Evolutionary conservation across 2,888 invertebrate species (phyloP).

Genomic region (Scrobipalpa atriplicella): DNA sequence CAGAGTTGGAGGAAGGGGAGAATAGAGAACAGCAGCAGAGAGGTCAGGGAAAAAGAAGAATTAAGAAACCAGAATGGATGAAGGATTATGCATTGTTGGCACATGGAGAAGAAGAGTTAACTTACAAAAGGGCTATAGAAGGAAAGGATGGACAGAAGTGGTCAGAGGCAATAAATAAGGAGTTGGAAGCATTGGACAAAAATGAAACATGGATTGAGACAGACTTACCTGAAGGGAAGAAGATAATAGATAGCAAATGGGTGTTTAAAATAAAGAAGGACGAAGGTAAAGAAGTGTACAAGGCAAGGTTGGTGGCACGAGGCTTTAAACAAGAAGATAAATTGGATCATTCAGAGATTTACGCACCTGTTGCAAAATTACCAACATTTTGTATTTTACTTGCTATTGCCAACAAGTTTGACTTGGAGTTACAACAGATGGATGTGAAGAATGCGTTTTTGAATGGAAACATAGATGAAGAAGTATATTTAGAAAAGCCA

Average conservation of each 20-base stretch:
- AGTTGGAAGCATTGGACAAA: conserved; percentile 9
- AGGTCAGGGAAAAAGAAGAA: not conserved
- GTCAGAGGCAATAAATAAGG: conserved; percentile 24
- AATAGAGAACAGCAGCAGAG: too few relatives aligned
- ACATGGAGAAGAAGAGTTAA: not conserved
- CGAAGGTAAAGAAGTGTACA: not conserved
- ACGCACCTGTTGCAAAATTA: conserved; percentile 17
- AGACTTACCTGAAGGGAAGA: conserved; percentile 8
- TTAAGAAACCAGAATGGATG: not conserved
- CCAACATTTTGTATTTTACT: not conserved
- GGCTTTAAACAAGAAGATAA: conserved; percentile 16
- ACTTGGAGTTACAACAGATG: not conserved
- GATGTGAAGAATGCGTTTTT: conserved; percentile 37
- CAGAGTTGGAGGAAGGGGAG: not conserved
- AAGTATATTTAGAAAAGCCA: conserved; percentile 33
- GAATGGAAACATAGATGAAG: conserved; percentile 36
- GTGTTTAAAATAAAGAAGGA: conserved; percentile 12
- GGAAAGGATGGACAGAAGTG: conserved; percentile 21
- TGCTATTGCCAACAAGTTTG: conserved; percentile 4
- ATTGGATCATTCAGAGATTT: not conserved
- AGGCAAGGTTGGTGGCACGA: conserved; percentile 9
- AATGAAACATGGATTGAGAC: conserved; percentile 16
- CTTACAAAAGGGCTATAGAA: conserved; percentile 9
- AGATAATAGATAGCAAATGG: conserved; percentile 9
- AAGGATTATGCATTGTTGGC: not conserved